Conservation (phyloP, 1,140 invertebrate species). For the Drosophila subobscura region DNA sequence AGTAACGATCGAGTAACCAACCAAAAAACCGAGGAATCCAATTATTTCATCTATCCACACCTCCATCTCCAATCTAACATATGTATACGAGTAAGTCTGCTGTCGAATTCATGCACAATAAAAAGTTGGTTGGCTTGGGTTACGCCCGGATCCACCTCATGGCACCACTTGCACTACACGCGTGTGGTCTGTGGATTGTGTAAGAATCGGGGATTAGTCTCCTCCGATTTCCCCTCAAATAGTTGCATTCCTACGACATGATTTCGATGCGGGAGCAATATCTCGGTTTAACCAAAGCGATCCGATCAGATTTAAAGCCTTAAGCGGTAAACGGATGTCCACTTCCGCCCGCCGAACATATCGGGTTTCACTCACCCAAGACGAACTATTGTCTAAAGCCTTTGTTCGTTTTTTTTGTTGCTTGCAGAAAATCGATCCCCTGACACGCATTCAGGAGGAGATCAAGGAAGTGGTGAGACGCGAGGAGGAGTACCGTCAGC, state of each 20-base stretch:
- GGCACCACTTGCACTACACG: slow-evolving; percentile 6
- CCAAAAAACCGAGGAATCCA: slow-evolving; percentile 27
- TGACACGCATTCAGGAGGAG: slow-evolving; percentile 87
- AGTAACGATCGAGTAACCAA: slow-evolving; percentile 8
- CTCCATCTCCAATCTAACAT: neutral
- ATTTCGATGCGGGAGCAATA: slow-evolving; percentile 24
- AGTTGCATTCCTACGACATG: slow-evolving; percentile 11
- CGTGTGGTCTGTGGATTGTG: slow-evolving; percentile 33
- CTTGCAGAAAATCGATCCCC: slow-evolving; percentile 86
- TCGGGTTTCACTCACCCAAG: no score
- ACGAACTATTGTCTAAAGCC: no score
- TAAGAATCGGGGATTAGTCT: slow-evolving; percentile 26
- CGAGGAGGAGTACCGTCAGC: slow-evolving; percentile 87
- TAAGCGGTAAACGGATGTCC: slow-evolving; percentile 40
- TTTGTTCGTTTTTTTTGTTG: neutral
- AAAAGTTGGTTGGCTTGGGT: slow-evolving; percentile 45
- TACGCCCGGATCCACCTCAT: slow-evolving; percentile 23
- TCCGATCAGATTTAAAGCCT: slow-evolving; percentile 1
- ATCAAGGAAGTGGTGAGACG: slow-evolving; percentile 88
- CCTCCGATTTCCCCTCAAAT: slow-evolving; percentile 21
- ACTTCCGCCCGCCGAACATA: slow-evolving; percentile 37
- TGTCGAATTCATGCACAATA: slow-evolving; percentile 48
- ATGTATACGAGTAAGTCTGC: slow-evolving; percentile 4
- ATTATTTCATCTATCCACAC: neutral
- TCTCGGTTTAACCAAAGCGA: neutral